Evolutionary conservation across 2,113 vertebrate genomes (phyloP), one percentile per base, ranked within the genome.

Genomic region (Poeciliopsis turrubarensis): DNA sequence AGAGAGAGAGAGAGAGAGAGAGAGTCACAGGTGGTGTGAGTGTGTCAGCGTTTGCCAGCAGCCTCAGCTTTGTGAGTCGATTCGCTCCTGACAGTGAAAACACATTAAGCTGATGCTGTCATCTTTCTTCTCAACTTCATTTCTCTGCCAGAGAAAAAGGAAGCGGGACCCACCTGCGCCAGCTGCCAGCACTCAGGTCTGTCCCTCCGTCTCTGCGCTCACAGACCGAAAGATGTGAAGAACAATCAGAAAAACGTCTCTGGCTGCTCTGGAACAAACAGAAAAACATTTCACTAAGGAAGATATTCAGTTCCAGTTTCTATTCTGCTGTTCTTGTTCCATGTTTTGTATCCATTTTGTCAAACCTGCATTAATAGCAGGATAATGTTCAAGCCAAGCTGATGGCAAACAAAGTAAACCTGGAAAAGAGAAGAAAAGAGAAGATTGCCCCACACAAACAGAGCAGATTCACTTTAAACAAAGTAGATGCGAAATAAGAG

Each of bases 51-150:
- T 71, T 76, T 54, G 31, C 26, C 61, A 66, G 29, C 27, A 1
- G 61, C 29, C 61, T 78, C 26, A 70, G 69, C 57, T n/a, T 47
- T 75, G 60, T 65, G 31, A 41, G 30, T 60, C 44, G 31, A 74
- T 68, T 65, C 37, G 68, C n/a, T 34, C 25, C 22, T 79, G 70
- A 67, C 64, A 65, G 73, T 68, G 67, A 75, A 85, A 70, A 76
- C 61, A 86, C 70, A 82, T 80, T 82, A 73, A 69, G 71, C 78
- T 80, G 80, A 81, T 65, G 65, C 84, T 72, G 84, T 88, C 80
- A 83, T 82, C 88, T 74, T 68, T 63, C 68, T 54, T 71, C 82
- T 83, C 82, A 77, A 80, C 83, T 68, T 73, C 73, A 74, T 79
- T 77, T 70, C 70, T 57, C 72, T 82, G 84, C 79, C 78, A 79